Base-by-base conservation (phyloP, 2,888 invertebrate genomes). In the Matsumyia berberina region DNA sequence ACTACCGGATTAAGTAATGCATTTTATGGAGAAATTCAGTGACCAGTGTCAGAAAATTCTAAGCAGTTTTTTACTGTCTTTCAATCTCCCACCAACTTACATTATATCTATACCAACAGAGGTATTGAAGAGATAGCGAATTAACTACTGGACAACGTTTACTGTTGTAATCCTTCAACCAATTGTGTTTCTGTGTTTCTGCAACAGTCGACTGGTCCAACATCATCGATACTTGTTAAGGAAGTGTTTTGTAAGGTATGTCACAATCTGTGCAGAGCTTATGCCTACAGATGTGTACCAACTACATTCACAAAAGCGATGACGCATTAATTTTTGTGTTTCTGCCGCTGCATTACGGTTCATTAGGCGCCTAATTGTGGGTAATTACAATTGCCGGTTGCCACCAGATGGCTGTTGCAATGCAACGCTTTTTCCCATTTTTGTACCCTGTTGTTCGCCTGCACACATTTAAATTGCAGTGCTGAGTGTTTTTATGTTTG, bases 301-400 rank as follows among this genome's bases (percentile, higher is more conserved):
- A n/a, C 29, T 24, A 60, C 49, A 57, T 39, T 31, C 8, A n/a
- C 29, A 33, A 6, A 29, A 46, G 57, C 46, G 33, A 31, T 60
- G 51, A 35, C 17, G 60, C 69, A 62, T 78, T 62, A 5, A 77
- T 42, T 62, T 60, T 60, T 51, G 62, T 70, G 19, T 70, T 62
- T 58, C 73, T 64, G 64, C 24, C 49, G 55, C 60, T 70, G 64
- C 74, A 74, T 60, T 62, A 74, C 46, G 64, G 76, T 81, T 81
- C 81, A 81, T 81, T 81, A 70, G 81, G 81, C 51, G 49, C 81
- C 70, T 81, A 81, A 76, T 81, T 81, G 81, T 81, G 55, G 81
- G 76, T 77, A 81, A 81, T 81, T 76, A 77, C 39, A 77, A 76
- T 77, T 57, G 62, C 64, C 57, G 64, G 62, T 77, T 70, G 70